A percentile compares a stretch with the other conserved stretches of the same genome.
Evolutionary conservation across 23 tunicate species (phyloP).

Genomic region (Trididemnum miniatum): DNA sequence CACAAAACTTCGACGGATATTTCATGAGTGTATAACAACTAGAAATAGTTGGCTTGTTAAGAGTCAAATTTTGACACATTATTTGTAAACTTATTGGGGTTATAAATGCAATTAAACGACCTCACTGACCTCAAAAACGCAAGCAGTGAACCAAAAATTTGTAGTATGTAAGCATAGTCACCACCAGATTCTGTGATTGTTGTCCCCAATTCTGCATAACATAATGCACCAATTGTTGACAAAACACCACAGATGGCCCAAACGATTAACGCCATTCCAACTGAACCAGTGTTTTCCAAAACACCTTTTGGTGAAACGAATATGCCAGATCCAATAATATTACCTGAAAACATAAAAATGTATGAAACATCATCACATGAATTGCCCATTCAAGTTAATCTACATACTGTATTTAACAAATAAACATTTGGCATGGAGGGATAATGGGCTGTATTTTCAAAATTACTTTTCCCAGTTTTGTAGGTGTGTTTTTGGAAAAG

Average conservation of each 20-base stretch:
- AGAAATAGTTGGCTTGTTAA: no score
- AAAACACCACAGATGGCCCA: slow-evolving; percentile 97
- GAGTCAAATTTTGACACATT: no score
- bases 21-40: no score
- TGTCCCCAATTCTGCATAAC: slow-evolving; percentile 95
- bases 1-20: background rate
- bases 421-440: no score
- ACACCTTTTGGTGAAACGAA: slow-evolving; percentile 99
- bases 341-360: slow-evolving; percentile 52
- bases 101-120: background rate
- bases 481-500: no score
- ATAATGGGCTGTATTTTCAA: no score
- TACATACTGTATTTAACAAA: background rate
- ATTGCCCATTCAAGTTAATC: no score
- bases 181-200: slow-evolving; percentile 92
- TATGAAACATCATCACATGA: no score
- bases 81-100: no score
- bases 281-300: slow-evolving; percentile 76
- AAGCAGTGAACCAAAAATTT: slow-evolving; percentile 88
- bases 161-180: slow-evolving; percentile 91
- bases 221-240: slow-evolving; percentile 85
- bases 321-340: slow-evolving; percentile 98
- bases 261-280: slow-evolving; percentile 86
- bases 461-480: background rate
- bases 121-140: slow-evolving; percentile 78